Evolutionary conservation across 2,113 vertebrate genomes (phyloP).

Genomic region (Manacus vitellinus): DNA sequence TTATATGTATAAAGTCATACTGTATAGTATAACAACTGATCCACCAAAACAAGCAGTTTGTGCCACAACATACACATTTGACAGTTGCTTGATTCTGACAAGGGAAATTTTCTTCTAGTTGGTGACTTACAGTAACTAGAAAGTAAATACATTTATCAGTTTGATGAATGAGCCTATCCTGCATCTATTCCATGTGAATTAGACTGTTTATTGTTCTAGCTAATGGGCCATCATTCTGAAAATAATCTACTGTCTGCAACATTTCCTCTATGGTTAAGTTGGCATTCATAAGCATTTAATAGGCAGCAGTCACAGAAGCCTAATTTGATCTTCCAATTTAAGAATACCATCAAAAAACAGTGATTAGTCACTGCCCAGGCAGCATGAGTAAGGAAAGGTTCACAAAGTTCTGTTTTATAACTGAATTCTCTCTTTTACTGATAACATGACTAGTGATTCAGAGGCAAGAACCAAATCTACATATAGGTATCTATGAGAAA

Average conservation of each 20-base stretch:
- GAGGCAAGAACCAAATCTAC: neutral
- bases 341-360: conserved; percentile 19
- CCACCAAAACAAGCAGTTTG: neutral
- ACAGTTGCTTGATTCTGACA: neutral
- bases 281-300: conserved; percentile 2
- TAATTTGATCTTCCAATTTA: conserved; percentile 34
- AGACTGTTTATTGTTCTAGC: conserved; percentile 40
- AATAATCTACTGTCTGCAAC: conserved; percentile 33
- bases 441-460: conserved; percentile 16
- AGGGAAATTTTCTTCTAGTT: neutral
- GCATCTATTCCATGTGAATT: conserved; percentile 8
- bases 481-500: neutral
- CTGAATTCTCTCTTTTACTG: neutral
- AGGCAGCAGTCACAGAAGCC: neutral
- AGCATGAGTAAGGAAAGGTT: conserved; percentile 23
- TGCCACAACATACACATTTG: neutral
- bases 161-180: conserved; percentile 40
- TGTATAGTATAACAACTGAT: neutral
- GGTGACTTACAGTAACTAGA: conserved; percentile 17
- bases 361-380: conserved; percentile 22
- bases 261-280: neutral
- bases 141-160: conserved; percentile 48
- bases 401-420: conserved; percentile 1
- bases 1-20: neutral
- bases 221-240: conserved; percentile 49